Percentiles rank a stretch among this genome's conserved stretches.
These are phyloP conservation scores for Caracal caracal DNA, from an alignment of 2,113 vertebrate species.

Conservation along the genomic window DNA sequence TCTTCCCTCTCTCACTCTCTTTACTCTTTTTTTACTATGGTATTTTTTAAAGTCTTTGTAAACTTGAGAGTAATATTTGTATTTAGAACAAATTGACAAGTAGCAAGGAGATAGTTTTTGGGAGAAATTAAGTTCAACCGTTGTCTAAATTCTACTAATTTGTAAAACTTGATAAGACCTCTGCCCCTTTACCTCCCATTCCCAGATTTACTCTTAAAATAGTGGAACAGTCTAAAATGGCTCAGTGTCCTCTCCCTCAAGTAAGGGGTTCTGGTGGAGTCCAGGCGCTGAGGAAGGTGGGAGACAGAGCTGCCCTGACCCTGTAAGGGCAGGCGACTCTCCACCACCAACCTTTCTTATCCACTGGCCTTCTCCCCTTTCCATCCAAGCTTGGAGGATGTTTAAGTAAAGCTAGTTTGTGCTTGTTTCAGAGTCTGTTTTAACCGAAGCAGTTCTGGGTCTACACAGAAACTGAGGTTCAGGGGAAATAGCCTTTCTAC, in stretches of 20 bases:
- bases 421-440: background rate
- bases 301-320: background rate
- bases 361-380: background rate
- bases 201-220: background rate
- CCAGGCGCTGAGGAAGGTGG: background rate
- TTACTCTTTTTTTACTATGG: background rate
- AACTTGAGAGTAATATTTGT: background rate
- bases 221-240: background rate
- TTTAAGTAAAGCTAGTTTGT: background rate
- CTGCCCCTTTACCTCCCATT: background rate
- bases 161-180: background rate
- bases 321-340: background rate
- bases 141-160: background rate
- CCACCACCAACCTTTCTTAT: background rate
- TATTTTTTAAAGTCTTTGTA: background rate
- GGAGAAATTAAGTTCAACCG: conserved; percentile 1
- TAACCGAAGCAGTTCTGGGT: background rate
- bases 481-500: background rate
- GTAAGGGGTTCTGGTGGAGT: rapidly evolving
- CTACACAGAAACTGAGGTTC: background rate
- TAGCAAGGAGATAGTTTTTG: background rate
- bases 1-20: background rate
- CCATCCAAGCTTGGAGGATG: background rate
- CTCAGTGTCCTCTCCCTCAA: rapidly evolving
- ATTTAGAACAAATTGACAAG: background rate